Percentiles rank a stretch among this genome's conserved stretches.
These are phyloP conservation scores for Columba guinea DNA, from an alignment of 2,797 vertebrate genomes.

Conservation along the genomic window DNA sequence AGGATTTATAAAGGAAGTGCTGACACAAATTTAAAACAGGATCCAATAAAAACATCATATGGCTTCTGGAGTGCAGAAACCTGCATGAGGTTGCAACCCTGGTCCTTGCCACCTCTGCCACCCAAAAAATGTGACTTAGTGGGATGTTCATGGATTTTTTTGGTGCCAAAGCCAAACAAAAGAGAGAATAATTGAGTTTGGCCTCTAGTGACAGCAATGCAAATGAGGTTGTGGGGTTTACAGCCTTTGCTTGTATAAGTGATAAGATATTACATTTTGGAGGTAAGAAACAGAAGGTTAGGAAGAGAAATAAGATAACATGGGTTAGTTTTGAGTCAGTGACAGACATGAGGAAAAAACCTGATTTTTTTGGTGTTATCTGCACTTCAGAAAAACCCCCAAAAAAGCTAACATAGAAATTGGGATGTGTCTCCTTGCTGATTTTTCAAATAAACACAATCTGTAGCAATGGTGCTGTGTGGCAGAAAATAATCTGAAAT, in stretches of 20 bases:
- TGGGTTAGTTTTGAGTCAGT: slow-evolving; percentile 6
- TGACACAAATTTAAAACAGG: slow-evolving; percentile 21
- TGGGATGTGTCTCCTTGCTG: background rate
- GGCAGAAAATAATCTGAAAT: slow-evolving; percentile 30
- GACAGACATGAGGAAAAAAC: slow-evolving; percentile 1
- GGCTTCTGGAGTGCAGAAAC: background rate
- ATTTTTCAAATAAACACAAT: background rate
- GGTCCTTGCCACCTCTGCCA: accelerated
- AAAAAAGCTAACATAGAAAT: background rate
- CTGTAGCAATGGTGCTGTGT: background rate
- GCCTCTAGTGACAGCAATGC: background rate
- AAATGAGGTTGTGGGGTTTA: background rate
- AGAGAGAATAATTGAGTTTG: background rate
- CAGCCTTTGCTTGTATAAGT: background rate
- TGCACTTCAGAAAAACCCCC: background rate
- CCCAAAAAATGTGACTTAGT: background rate
- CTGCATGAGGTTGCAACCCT: background rate
- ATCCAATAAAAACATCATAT: slow-evolving; percentile 12
- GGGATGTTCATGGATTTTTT: background rate
- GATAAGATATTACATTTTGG: background rate
- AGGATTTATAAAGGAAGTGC: slow-evolving; percentile 29
- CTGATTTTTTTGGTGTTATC: background rate
- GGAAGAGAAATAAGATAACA: background rate
- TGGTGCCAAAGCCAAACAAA: background rate
- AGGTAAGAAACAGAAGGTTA: background rate